phyloP scores from a whole-genome alignment of 2,113 vertebrate genomes.

The Onychorhynchus coronatus region DNA sequence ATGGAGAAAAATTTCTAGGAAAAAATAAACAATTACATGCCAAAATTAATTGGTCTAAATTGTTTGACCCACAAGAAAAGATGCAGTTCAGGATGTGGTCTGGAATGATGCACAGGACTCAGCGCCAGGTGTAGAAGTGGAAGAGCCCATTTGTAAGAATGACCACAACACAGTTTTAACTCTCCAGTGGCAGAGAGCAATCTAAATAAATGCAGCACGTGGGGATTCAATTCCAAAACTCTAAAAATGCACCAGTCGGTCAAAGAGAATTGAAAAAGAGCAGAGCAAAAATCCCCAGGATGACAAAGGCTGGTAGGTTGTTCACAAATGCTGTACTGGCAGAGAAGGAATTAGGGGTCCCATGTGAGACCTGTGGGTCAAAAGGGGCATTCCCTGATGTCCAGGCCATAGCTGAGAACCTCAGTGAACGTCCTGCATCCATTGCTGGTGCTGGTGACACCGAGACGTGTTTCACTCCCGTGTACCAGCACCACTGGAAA shows the following conservation, averaged over 20 bases:
- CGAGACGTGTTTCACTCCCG: neutral
- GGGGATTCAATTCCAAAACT: neutral
- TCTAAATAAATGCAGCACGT: neutral
- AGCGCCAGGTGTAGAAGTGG: neutral
- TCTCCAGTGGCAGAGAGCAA: neutral
- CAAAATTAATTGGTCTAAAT: neutral
- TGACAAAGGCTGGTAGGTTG: neutral
- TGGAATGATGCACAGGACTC: neutral
- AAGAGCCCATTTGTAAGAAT: neutral
- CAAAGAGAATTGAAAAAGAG: neutral
- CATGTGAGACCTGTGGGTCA: neutral
- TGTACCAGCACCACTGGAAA: neutral
- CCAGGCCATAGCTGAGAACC: neutral
- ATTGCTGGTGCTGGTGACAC: neutral
- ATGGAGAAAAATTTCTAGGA: neutral
- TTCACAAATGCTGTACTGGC: neutral
- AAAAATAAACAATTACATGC: neutral
- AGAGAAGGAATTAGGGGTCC: neutral
- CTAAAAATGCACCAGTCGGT: neutral
- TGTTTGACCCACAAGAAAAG: slow-evolving; percentile 7
- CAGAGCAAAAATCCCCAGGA: neutral
- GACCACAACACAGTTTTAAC: neutral
- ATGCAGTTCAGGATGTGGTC: neutral
- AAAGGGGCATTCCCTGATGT: neutral
- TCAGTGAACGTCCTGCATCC: neutral